Percentiles rank a stretch among this genome's conserved stretches.
These are phyloP conservation scores for Helicolenus hilgendorfi DNA, from an alignment of 2,797 vertebrate species.

Conservation along the genomic window DNA sequence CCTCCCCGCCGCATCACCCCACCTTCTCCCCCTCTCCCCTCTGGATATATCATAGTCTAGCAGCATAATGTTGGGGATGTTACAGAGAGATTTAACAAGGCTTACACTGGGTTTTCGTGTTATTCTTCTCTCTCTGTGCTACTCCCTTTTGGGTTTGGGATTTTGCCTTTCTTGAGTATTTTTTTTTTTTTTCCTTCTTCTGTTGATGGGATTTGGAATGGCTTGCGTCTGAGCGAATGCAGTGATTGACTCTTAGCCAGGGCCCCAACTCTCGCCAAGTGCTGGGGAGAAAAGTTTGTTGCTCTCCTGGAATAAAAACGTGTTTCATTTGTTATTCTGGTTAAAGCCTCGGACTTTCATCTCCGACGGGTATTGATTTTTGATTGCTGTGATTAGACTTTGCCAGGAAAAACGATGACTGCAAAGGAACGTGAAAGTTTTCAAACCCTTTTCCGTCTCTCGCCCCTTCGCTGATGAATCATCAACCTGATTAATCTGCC, in stretches of 20 bases:
- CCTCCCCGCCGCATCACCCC: slow-evolving; percentile 33
- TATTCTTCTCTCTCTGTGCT: slow-evolving; percentile 63
- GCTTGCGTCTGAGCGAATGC: slow-evolving; percentile 64
- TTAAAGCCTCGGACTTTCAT: slow-evolving; percentile 37
- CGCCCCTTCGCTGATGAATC: not conserved
- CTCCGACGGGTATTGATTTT: slow-evolving; percentile 55
- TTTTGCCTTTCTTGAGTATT: slow-evolving; percentile 68
- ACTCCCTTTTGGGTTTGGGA: slow-evolving; percentile 70
- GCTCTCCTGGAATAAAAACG: slow-evolving; percentile 63
- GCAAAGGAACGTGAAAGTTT: slow-evolving; percentile 2
- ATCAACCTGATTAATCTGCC: not conserved
- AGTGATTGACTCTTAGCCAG: slow-evolving; percentile 75
- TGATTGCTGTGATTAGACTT: slow-evolving; percentile 45
- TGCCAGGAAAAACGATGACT: slow-evolving; percentile 10
- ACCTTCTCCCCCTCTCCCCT: slow-evolving; percentile 40
- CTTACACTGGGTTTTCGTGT: slow-evolving; percentile 74
- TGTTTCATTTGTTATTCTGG: slow-evolving; percentile 44
- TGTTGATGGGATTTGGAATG: slow-evolving; percentile 78
- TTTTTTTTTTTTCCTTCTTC: slow-evolving; percentile 54
- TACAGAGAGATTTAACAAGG: slow-evolving; percentile 77
- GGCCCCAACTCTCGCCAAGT: slow-evolving; percentile 45
- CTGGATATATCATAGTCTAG: slow-evolving; percentile 65
- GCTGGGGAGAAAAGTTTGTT: slow-evolving; percentile 44
- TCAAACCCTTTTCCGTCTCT: not conserved
- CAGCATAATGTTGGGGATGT: slow-evolving; percentile 71